A percentile compares a stretch with the other conserved stretches of the same genome.
Evolutionary conservation across 2,113 vertebrate genomes (phyloP).

Genomic region (Chaetorhynchus papuensis): DNA sequence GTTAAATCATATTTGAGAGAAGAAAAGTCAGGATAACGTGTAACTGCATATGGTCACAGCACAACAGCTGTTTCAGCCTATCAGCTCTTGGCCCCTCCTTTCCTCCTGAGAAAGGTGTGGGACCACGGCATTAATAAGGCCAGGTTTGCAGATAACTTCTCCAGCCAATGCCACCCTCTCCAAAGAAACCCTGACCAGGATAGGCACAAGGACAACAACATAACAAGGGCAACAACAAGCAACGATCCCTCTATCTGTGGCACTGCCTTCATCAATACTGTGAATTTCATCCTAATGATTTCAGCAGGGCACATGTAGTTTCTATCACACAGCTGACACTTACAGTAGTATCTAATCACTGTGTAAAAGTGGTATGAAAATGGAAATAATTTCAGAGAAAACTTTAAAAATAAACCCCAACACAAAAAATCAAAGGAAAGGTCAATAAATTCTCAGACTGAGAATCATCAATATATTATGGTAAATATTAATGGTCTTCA

Average conservation of each 20-base stretch:
- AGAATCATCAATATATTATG: background rate
- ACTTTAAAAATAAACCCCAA: background rate
- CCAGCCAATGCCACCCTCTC: background rate
- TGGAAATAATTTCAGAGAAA: background rate
- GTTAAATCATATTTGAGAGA: background rate
- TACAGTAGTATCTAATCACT: background rate
- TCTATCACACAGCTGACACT: background rate
- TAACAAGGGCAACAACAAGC: background rate
- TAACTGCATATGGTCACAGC: background rate
- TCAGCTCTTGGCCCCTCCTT: background rate
- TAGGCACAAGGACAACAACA: background rate
- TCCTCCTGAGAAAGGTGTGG: background rate
- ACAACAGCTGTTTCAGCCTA: background rate
- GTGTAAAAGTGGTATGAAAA: background rate
- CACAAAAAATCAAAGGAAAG: background rate
- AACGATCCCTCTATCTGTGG: background rate
- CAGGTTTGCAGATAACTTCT: background rate
- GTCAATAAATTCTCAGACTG: background rate
- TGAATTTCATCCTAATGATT: background rate
- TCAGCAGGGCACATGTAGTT: rapidly evolving
- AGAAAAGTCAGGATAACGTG: rapidly evolving
- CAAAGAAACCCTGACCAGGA: background rate
- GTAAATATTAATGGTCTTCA: background rate
- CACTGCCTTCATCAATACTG: background rate
- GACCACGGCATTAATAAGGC: background rate